Evolutionary conservation across 2,888 invertebrate species (phyloP).

Genomic region (Eupelmus urozonus): DNA sequence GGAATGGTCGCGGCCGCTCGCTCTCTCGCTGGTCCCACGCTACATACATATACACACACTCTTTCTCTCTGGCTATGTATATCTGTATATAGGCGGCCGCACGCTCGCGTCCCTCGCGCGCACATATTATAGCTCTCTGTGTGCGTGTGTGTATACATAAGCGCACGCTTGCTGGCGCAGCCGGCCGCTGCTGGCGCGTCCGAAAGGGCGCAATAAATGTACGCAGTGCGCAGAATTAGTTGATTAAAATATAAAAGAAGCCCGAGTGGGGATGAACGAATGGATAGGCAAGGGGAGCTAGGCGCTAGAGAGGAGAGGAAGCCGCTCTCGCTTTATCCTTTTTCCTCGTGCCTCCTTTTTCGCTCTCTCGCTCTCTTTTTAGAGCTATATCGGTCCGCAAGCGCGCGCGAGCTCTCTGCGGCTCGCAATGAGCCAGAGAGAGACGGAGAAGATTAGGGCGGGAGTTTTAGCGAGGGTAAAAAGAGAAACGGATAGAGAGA

Average conservation of each 20-base stretch:
- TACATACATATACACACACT: constrained; percentile 5
- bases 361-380: constrained; percentile 48
- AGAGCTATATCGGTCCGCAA: constrained; percentile 3
- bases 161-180: constrained; percentile 60
- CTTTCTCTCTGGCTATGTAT: background rate
- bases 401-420: background rate
- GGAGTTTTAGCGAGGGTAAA: constrained; percentile 58
- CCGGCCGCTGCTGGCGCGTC: constrained; percentile 51
- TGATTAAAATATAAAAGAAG: constrained; percentile 77
- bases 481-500: constrained; percentile 57
- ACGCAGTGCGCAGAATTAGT: constrained; percentile 77
- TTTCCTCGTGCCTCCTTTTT: constrained; percentile 46
- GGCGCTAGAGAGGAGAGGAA: constrained; percentile 62
- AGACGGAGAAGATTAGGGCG: constrained; percentile 60
- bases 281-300: constrained; percentile 66
- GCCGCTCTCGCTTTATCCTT: constrained; percentile 33
- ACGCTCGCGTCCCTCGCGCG: background rate
- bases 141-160: constrained; percentile 42
- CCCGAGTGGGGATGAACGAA: constrained; percentile 61
- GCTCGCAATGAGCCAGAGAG: constrained; percentile 32
- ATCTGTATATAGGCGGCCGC: constrained; percentile 42
- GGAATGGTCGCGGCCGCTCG: constrained; percentile 67
- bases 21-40: constrained; percentile 41
- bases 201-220: constrained; percentile 74
- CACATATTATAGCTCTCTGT: background rate